A percentile compares a stretch with the other conserved stretches of the same genome.
Evolutionary conservation across 2,888 invertebrate genomes (phyloP).

Genomic region (Onthophagus sagittarius): DNA sequence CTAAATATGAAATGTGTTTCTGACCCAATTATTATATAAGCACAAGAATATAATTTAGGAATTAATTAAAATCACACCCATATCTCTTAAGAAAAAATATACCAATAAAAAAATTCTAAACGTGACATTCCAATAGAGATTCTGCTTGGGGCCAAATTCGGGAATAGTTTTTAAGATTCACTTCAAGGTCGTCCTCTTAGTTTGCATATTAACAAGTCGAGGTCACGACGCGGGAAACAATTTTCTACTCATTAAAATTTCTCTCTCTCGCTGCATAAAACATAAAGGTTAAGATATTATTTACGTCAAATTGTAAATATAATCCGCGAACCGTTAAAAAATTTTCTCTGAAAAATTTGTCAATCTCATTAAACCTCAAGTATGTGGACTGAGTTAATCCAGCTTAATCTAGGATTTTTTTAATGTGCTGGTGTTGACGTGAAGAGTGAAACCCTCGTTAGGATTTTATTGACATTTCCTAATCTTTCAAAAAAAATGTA

Average conservation of each 20-base stretch:
- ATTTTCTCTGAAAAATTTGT: background rate
- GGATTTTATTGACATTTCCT: no score
- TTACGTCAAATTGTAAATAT: background rate
- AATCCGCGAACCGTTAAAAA: background rate
- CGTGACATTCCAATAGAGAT: background rate
- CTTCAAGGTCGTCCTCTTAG: background rate
- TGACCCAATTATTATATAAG: no score
- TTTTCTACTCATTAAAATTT: background rate
- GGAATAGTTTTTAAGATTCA: background rate
- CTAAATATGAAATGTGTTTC: no score
- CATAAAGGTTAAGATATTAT: background rate
- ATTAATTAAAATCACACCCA: no score
- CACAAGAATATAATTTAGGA: no score
- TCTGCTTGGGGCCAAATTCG: background rate
- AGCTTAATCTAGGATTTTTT: no score
- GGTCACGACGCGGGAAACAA: background rate
- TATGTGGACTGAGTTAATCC: no score
- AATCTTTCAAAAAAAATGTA: no score
- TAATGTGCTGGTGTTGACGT: no score
- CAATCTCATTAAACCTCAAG: background rate
- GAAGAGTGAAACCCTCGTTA: no score
- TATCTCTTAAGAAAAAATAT: no score
- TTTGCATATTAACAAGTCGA: background rate
- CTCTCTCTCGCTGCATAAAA: background rate
- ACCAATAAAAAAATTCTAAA: background rate